Base-by-base conservation (phyloP, 1,140 invertebrate genomes). In the Atopsyche davidsoni region DNA sequence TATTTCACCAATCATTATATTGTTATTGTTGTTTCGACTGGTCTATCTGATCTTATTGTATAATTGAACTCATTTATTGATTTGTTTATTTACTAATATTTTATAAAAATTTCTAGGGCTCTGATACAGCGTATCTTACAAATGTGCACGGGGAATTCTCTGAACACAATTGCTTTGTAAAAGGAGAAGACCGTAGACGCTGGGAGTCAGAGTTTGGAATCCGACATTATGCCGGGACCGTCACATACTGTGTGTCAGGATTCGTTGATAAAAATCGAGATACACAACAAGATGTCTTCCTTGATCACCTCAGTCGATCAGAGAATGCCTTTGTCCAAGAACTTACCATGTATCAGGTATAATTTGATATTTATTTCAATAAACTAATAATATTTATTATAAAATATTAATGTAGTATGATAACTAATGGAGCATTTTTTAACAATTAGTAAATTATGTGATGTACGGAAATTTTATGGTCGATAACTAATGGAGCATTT, bases 211-310 rank as follows among this genome's bases (percentile, higher is more conserved):
- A 95, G 65, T 93, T 96, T 66, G 89, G 92, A 1, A 81, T 96
- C 3, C 79, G 82, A 60, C 96, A 99, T 66, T 99, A 98, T 67
- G 96, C 96, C 2, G 95, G 95, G 17, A 81, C 82, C 50, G 96
- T 99, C 2, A 86, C 86, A 7, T 99, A 99, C 72, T 81, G 81
- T 18, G 86, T 92, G 4, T 80, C 87, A 49, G 95, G 95, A 7
- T 99, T 99, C 72, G 86, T 99, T 0, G 94, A 98, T 63, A 99
- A 99, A 70, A 99, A 99, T 67, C 75, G 91, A 7, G 90, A 96
- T 62, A 88, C 91, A 0, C 92, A 95, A 64, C 93, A 96, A 66
- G 92, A 96, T 62, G 89, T 93, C 1, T 87, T 97, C 61, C 95
- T 96, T 62, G 91, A 96, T 65, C 84, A 92, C 55, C 85, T 97